Evolutionary conservation across 2,113 vertebrate species (phyloP).

Genomic region (Hydrochoerus hydrochaeris): DNA sequence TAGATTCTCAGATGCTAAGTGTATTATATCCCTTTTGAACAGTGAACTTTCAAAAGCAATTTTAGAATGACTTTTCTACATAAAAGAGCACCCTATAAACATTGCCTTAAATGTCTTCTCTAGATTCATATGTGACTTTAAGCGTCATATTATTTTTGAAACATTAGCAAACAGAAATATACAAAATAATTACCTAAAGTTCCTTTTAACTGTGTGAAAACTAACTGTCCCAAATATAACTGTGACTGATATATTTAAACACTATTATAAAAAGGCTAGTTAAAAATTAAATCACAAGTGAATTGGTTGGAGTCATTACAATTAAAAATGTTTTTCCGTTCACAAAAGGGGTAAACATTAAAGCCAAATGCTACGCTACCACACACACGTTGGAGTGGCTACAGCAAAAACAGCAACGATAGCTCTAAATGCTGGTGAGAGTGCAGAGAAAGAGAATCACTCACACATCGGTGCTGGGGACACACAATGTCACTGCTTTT

Average conservation of each 20-base stretch:
- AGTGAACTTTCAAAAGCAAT: not conserved
- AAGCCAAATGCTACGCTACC: not conserved
- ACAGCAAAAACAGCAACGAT: not conserved
- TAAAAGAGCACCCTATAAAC: fast-evolving
- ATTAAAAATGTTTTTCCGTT: not conserved
- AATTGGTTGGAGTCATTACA: not conserved
- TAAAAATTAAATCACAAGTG: not conserved
- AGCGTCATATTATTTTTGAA: not conserved
- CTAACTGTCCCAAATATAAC: not conserved
- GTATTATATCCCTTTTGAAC: not conserved
- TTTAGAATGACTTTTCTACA: not conserved
- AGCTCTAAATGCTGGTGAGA: not conserved
- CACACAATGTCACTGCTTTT: too few species aligned
- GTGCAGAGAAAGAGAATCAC: not conserved
- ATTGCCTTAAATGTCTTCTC: not conserved
- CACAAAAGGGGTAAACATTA: too few species aligned
- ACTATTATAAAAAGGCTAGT: not conserved
- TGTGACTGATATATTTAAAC: not conserved
- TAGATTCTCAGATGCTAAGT: not conserved
- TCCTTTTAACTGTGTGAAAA: not conserved
- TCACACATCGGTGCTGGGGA: not conserved
- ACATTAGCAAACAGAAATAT: not conserved
- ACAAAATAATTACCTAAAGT: not conserved
- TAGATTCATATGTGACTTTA: not conserved
- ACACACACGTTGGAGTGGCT: not conserved